Evolutionary conservation across 1,140 invertebrate genomes (phyloP).

Genomic region (Hypothenemus hampei): DNA sequence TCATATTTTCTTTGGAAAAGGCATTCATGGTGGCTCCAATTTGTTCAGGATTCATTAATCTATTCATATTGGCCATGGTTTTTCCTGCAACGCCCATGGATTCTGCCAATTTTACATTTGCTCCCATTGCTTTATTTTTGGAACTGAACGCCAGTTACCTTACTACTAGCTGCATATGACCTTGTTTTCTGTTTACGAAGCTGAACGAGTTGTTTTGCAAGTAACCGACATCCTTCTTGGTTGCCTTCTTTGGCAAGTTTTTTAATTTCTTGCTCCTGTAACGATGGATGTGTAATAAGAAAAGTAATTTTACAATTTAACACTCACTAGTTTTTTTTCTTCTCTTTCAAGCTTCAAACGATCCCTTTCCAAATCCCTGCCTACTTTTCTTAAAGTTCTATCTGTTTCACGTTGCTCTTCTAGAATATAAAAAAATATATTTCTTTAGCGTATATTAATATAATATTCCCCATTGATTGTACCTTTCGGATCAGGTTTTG

Average conservation of each 20-base stretch:
- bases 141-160: slow-evolving; percentile 67
- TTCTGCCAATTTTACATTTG: slow-evolving; percentile 77
- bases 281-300: neutral
- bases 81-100: slow-evolving; percentile 83
- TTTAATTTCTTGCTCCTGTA: slow-evolving; percentile 83
- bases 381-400: slow-evolving; percentile 68
- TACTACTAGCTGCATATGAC: slow-evolving; percentile 70
- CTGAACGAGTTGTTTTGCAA: slow-evolving; percentile 86
- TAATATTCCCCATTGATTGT: neutral
- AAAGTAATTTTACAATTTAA: neutral
- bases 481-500: slow-evolving; percentile 45
- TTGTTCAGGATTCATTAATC: slow-evolving; percentile 79
- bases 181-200: slow-evolving; percentile 83
- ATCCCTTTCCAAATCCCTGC: slow-evolving; percentile 79
- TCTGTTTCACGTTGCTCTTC: slow-evolving; percentile 82
- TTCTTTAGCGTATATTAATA: neutral
- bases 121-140: slow-evolving; percentile 86
- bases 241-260: slow-evolving; percentile 82
- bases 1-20: slow-evolving; percentile 75
- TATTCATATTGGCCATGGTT: slow-evolving; percentile 85
- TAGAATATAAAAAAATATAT: slow-evolving; percentile 46
- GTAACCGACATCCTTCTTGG: slow-evolving; percentile 72
- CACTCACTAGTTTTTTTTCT: slow-evolving; percentile 79
- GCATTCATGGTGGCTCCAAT: slow-evolving; percentile 75
- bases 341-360: slow-evolving; percentile 73